A percentile compares a stretch with the other conserved stretches of the same genome.
phyloP scores from a whole-genome alignment of 92 coral and sea anemone species.

The Parazoanthus atlanticus region DNA sequence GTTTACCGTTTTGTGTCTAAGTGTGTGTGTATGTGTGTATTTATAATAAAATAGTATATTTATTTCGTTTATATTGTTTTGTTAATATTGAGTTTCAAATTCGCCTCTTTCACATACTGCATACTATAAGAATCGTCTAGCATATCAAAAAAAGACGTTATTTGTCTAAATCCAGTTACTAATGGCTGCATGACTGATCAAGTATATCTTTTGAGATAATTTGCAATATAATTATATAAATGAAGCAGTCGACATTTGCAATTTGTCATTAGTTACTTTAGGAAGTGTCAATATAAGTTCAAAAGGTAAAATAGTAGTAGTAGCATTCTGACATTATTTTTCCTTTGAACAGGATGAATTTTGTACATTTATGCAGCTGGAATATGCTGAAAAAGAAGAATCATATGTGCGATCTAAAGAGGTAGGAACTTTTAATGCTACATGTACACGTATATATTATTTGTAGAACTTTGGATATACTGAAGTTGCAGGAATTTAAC shows the following conservation, averaged over 20 bases:
- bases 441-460: not conserved
- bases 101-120: not conserved
- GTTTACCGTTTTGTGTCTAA: no score
- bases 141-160: no score
- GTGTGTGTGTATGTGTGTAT: no score
- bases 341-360: conserved; percentile 81
- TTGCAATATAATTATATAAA: no score
- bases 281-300: not conserved
- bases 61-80: no score
- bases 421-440: conserved; percentile 49
- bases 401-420: conserved; percentile 96
- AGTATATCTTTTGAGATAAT: not conserved
- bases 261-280: not conserved
- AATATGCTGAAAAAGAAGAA: conserved; percentile 98
- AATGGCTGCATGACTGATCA: not conserved
- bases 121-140: no score
- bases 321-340: not conserved
- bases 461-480: not conserved
- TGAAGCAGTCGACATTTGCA: not conserved
- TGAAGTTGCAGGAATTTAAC: no score
- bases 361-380: conserved; percentile 98
- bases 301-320: not conserved
- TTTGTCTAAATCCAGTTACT: not conserved
- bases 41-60: no score
- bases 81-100: no score